A percentile compares a stretch with the other conserved stretches of the same genome.
These are phyloP conservation scores for Cylas formicarius DNA, from an alignment of 1,140 invertebrate genomes.

Conservation along the genomic window DNA sequence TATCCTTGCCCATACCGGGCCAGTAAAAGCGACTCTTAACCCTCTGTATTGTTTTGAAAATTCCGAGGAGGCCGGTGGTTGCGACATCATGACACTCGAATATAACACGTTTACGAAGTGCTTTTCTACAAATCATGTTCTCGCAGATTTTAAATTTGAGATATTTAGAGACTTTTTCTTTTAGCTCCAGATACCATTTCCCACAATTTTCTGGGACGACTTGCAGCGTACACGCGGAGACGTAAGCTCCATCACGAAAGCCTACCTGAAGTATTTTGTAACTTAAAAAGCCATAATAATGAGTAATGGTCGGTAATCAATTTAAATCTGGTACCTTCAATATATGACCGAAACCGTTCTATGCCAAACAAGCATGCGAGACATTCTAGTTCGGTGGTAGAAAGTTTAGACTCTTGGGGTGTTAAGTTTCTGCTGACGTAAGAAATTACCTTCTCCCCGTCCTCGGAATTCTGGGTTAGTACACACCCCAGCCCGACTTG, in stretches of 20 bases:
- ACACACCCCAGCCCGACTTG: conserved; percentile 30
- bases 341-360: conserved; percentile 40
- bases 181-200: conserved; percentile 10
- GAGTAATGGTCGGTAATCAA: conserved; percentile 45
- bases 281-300: conserved; percentile 42
- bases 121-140: conserved; percentile 5
- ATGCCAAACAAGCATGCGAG: conserved; percentile 43
- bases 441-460: conserved; percentile 33
- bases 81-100: conserved; percentile 25
- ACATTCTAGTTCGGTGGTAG: conserved; percentile 43
- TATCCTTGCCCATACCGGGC: conserved; percentile 27
- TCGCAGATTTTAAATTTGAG: conserved; percentile 7
- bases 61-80: conserved; percentile 29
- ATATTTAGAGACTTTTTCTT: conserved; percentile 9
- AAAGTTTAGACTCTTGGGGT: conserved; percentile 41
- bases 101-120: conserved; percentile 18
- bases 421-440: conserved; percentile 41
- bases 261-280: conserved; percentile 40
- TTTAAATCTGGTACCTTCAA: conserved; percentile 41
- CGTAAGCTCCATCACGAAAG: conserved; percentile 42
- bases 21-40: conserved; percentile 27
- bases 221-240: conserved; percentile 37
- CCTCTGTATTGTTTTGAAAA: conserved; percentile 27
- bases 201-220: neutral
- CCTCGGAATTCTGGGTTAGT: conserved; percentile 26